Conservation (phyloP, 1,140 invertebrate genomes). For the Teleopsis dalmanni region DNA sequence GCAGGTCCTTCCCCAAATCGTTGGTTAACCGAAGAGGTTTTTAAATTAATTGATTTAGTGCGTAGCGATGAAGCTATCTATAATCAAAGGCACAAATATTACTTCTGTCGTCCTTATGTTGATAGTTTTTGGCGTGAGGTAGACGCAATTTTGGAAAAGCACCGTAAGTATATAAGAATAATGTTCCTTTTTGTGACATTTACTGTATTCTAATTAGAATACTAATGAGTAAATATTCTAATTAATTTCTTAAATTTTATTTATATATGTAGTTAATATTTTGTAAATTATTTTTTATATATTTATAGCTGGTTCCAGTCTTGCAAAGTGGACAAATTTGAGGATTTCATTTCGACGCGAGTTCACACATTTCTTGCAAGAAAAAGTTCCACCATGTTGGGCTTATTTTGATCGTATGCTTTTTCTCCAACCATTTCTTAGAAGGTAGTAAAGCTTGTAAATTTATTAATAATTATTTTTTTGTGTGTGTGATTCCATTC, state of each 20-base stretch:
- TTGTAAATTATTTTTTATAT: not conserved
- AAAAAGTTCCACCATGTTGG: constrained; percentile 40
- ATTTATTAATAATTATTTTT: no score
- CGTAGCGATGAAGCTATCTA: constrained; percentile 40
- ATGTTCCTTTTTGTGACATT: not conserved
- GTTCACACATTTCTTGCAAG: constrained; percentile 38
- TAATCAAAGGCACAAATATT: constrained; percentile 39
- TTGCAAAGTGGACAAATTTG: constrained; percentile 43
- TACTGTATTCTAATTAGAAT: constrained; percentile 3
- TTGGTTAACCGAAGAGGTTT: constrained; percentile 40
- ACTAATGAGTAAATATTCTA: no score
- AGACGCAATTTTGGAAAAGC: constrained; percentile 37
- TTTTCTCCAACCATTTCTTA: constrained; percentile 36
- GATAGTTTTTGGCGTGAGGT: constrained; percentile 42
- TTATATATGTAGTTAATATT: no score
- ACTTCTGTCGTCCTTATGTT: constrained; percentile 40
- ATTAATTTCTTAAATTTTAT: no score
- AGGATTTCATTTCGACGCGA: constrained; percentile 39
- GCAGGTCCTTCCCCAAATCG: constrained; percentile 23
- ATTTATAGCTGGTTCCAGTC: constrained; percentile 28
- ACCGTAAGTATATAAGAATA: constrained; percentile 16
- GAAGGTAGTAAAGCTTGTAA: no score
- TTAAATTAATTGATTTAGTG: constrained; percentile 38
- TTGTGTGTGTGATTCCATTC: constrained; percentile 5
- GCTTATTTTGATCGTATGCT: constrained; percentile 42